Conservation (phyloP, 2,113 vertebrate genomes). For the Dryoscopus gambensis region DNA sequence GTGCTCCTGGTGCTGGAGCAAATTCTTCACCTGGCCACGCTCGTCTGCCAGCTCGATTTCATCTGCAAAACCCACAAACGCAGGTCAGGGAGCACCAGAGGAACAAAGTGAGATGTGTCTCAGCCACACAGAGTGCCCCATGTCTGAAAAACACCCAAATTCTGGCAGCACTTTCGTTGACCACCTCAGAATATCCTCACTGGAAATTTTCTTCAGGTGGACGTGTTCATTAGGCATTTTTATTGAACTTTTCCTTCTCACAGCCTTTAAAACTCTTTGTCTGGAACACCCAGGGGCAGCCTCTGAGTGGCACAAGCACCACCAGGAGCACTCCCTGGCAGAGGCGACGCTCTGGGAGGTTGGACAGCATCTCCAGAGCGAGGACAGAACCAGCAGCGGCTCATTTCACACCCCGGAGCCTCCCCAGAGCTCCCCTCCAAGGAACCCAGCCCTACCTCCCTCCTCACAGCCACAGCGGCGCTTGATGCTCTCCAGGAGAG, state of each 20-base stretch:
- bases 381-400: background rate
- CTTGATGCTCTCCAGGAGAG: conserved; percentile 22
- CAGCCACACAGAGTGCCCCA: background rate
- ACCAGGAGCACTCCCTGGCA: background rate
- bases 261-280: background rate
- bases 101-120: background rate
- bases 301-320: background rate
- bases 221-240: background rate
- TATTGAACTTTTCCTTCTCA: background rate
- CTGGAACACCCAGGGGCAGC: background rate
- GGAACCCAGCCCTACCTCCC: background rate
- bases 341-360: background rate
- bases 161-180: background rate
- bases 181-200: background rate
- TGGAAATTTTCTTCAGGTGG: background rate
- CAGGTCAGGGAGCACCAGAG: background rate
- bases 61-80: background rate
- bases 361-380: accelerated
- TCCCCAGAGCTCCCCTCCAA: background rate
- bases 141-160: background rate
- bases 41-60: conserved; percentile 15
- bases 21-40: conserved; percentile 12
- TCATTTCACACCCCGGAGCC: background rate
- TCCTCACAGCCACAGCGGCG: background rate
- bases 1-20: conserved; percentile 19